Percentiles rank a stretch among this genome's conserved stretches.
These are phyloP conservation scores for Austrofundulus limnaeus DNA, from an alignment of 2,113 vertebrate genomes.

Conservation along the genomic window DNA sequence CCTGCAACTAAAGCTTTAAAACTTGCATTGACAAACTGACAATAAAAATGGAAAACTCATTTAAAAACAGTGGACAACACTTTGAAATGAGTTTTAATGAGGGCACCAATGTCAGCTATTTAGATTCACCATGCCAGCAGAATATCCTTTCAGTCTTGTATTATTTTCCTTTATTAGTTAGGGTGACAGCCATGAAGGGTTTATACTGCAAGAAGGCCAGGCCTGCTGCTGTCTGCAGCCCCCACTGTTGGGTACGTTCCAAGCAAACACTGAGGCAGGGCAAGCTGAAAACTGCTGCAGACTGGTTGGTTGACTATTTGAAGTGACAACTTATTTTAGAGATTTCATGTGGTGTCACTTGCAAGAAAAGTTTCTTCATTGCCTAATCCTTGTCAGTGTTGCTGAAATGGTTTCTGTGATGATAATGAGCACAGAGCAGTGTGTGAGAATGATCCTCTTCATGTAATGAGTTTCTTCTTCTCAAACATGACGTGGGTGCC, in stretches of 20 bases:
- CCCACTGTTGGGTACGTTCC: slow-evolving; percentile 39
- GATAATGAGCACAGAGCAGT: not conserved
- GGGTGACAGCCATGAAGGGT: slow-evolving; percentile 51
- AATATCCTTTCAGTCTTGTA: slow-evolving; percentile 26
- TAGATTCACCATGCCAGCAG: slow-evolving; percentile 23
- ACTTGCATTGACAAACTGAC: no score
- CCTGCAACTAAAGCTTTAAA: no score
- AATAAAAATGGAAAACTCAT: no score
- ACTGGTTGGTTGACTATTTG: slow-evolving; percentile 37
- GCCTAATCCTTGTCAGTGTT: slow-evolving; percentile 26
- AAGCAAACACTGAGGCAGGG: slow-evolving; percentile 39
- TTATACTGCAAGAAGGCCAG: slow-evolving; percentile 25
- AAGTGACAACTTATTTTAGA: slow-evolving; percentile 67
- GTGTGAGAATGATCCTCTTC: not conserved
- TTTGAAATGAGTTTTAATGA: not conserved
- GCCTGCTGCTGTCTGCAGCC: slow-evolving; percentile 13
- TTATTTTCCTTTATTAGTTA: slow-evolving; percentile 36
- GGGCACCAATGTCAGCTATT: not conserved
- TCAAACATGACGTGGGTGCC: not conserved
- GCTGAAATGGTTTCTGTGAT: slow-evolving; percentile 18
- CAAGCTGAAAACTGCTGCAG: slow-evolving; percentile 42
- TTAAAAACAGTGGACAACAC: not conserved
- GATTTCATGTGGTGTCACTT: slow-evolving; percentile 70
- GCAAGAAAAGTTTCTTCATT: slow-evolving; percentile 5
- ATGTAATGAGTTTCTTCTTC: not conserved